A percentile compares a stretch with the other conserved stretches of the same genome.
Evolutionary conservation across 2,888 invertebrate genomes (phyloP).

Genomic region (Pemphredon lugubris): DNA sequence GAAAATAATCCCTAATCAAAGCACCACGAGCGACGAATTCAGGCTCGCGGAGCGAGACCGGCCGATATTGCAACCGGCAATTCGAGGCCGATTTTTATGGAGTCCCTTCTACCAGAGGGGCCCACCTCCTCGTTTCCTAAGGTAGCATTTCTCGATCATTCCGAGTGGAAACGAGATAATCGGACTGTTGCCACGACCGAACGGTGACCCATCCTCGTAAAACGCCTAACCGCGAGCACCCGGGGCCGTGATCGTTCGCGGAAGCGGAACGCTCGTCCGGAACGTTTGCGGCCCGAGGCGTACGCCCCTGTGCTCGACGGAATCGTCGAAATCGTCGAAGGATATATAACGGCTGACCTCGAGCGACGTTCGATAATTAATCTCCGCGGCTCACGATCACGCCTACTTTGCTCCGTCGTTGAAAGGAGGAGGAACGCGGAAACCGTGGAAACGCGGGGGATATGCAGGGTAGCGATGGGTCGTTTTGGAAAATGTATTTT

Average conservation of each 20-base stretch:
- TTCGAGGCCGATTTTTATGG: slow-evolving; percentile 49
- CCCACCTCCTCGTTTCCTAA: slow-evolving; percentile 59
- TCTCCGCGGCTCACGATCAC: slow-evolving; percentile 15
- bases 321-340: slow-evolving; percentile 40
- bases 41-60: slow-evolving; percentile 12
- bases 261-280: slow-evolving; percentile 39
- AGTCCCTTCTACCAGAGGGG: slow-evolving; percentile 20
- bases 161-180: slow-evolving; percentile 62
- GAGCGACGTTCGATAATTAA: slow-evolving; percentile 40
- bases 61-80: slow-evolving; percentile 47
- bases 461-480: not conserved
- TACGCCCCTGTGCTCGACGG: slow-evolving; percentile 34
- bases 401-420: slow-evolving; percentile 11
- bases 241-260: slow-evolving; percentile 40
- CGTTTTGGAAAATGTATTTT: too few relatives aligned
- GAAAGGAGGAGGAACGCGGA: not conserved
- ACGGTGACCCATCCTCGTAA: slow-evolving; percentile 56
- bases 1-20: slow-evolving; percentile 48
- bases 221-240: slow-evolving; percentile 40
- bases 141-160: slow-evolving; percentile 57
- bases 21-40: slow-evolving; percentile 53
- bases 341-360: slow-evolving; percentile 26
- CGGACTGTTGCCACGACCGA: slow-evolving; percentile 50
- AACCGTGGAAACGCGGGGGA: not conserved
- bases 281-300: slow-evolving; percentile 16